A percentile compares a stretch with the other conserved stretches of the same genome.
phyloP scores from a whole-genome alignment of 2,888 invertebrate genomes.

The Orchesellides sinensis region DNA sequence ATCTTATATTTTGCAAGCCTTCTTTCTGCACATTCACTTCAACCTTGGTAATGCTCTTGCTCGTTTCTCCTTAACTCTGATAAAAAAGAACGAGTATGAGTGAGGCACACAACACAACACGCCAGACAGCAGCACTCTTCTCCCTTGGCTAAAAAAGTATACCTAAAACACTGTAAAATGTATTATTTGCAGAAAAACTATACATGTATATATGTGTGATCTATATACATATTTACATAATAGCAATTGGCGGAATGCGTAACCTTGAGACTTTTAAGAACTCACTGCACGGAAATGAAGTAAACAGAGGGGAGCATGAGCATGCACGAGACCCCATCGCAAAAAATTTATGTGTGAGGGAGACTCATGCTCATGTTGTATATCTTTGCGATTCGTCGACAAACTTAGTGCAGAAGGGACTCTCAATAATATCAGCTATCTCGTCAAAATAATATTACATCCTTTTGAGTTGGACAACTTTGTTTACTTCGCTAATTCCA shows the following conservation, averaged over 20 bases:
- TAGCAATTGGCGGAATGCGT: slow-evolving; percentile 36
- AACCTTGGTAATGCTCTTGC: background rate
- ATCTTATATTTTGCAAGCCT: too few species aligned
- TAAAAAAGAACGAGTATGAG: too few species aligned
- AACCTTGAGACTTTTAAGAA: slow-evolving; percentile 72
- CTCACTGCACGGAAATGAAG: slow-evolving; percentile 72
- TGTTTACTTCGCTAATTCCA: too few species aligned
- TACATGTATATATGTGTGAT: too few species aligned
- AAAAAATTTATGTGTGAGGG: background rate
- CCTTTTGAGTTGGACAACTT: background rate
- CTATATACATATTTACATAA: too few species aligned
- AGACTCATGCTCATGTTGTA: too few species aligned
- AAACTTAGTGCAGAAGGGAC: background rate
- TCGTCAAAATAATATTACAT: background rate
- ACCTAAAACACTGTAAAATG: too few species aligned
- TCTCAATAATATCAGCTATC: background rate
- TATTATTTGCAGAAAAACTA: too few species aligned
- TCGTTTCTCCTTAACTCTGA: background rate
- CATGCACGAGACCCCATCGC: background rate
- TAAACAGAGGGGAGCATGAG: slow-evolving; percentile 54
- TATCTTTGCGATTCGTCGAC: too few species aligned
- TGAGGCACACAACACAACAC: background rate
- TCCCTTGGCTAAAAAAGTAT: too few species aligned
- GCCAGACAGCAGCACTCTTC: background rate
- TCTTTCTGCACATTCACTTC: background rate